Evolutionary conservation across 2,113 vertebrate species (phyloP).

Genomic region (Tychaedon coryphoeus): DNA sequence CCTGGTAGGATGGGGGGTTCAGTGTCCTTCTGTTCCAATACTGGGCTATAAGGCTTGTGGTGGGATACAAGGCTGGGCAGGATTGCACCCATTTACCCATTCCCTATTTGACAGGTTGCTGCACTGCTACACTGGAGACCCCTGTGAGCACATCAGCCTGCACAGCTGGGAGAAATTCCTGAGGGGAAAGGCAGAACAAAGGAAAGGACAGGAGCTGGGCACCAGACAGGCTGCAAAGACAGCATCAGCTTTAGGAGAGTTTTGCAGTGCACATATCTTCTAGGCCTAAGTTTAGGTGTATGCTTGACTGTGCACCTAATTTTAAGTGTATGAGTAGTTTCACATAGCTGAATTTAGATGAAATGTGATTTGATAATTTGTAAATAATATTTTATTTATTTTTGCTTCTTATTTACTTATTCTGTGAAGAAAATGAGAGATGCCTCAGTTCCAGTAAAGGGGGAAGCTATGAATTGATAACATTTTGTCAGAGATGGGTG

Average conservation of each 20-base stretch:
- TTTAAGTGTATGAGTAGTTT: not conserved
- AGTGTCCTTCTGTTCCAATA: not conserved
- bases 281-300: not conserved
- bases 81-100: not conserved
- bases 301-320: not conserved
- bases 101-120: not conserved
- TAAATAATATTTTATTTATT: not conserved
- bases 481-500: not conserved
- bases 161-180: not conserved
- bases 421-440: not conserved
- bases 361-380: not conserved
- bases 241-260: not conserved
- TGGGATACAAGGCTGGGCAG: not conserved
- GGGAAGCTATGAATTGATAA: not conserved
- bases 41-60: not conserved
- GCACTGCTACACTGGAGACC: accelerated
- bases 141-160: not conserved
- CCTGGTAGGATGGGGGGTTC: not conserved
- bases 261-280: not conserved
- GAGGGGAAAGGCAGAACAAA: not conserved
- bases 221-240: not conserved
- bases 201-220: not conserved
- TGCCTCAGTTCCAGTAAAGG: not conserved
- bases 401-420: not conserved
- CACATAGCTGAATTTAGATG: not conserved